Conservation (phyloP, 2,888 invertebrate species). For the Dryobota labecula region DNA sequence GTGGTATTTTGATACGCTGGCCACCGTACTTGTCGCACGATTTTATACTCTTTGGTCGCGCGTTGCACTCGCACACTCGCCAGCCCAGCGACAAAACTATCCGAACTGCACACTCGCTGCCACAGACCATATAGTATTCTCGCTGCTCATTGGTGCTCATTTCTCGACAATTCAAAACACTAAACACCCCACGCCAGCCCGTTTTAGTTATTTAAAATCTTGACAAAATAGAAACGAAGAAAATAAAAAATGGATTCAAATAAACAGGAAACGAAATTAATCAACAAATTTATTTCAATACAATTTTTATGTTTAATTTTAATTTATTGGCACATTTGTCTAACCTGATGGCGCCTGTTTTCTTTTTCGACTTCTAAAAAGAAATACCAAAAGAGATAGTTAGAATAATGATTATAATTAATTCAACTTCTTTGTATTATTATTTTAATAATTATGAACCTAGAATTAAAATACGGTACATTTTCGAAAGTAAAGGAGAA, state of each 20-base stretch:
- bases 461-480: slow-evolving; percentile 47
- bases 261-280: not conserved
- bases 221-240: not conserved
- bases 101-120: not conserved
- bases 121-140: too few relatives aligned
- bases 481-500: slow-evolving; percentile 56
- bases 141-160: too few relatives aligned
- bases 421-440: not conserved
- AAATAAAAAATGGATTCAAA: not conserved
- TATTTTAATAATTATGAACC: not conserved
- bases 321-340: not conserved
- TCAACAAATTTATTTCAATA: not conserved
- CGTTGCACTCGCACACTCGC: too few relatives aligned
- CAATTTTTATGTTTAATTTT: not conserved
- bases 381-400: not conserved
- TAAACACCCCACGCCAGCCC: not conserved
- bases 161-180: too few relatives aligned
- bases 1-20: too few relatives aligned
- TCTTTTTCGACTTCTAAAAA: not conserved
- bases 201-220: not conserved
- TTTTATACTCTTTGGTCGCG: too few relatives aligned
- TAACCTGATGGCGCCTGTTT: too few relatives aligned
- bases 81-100: not conserved
- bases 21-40: too few relatives aligned
- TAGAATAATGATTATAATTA: not conserved